phyloP scores from a whole-genome alignment of 1,140 invertebrate genomes.

The Druon quercuslanigerum region DNA sequence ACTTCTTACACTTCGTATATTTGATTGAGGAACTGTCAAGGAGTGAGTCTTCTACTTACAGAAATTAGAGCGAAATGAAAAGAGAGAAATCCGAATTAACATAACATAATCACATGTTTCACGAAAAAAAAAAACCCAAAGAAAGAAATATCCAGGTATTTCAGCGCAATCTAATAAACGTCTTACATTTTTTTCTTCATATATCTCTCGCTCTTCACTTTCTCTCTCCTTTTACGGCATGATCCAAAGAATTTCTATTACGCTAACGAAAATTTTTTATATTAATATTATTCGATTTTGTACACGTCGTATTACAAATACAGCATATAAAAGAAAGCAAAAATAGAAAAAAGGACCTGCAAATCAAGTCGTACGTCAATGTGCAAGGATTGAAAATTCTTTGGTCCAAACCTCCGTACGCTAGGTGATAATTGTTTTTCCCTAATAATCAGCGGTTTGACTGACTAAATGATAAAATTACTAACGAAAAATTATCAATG shows the following conservation, averaged over 20 bases:
- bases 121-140: slow-evolving; percentile 27
- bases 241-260: slow-evolving; percentile 68
- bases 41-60: slow-evolving; percentile 59
- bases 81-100: slow-evolving; percentile 9
- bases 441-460: slow-evolving; percentile 13
- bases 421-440: slow-evolving; percentile 15
- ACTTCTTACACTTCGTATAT: slow-evolving; percentile 59
- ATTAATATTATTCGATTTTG: slow-evolving; percentile 27
- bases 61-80: slow-evolving; percentile 30
- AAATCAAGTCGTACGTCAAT: slow-evolving; percentile 35
- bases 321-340: slow-evolving; percentile 38
- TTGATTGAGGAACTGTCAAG: slow-evolving; percentile 66
- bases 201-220: slow-evolving; percentile 30
- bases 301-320: slow-evolving; percentile 38
- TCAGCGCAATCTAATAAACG: slow-evolving; percentile 39
- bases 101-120: not conserved
- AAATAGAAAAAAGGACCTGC: slow-evolving; percentile 41
- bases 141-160: slow-evolving; percentile 26
- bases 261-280: slow-evolving; percentile 46
- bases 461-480: slow-evolving; percentile 41
- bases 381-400: slow-evolving; percentile 53
- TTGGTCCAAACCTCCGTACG: slow-evolving; percentile 56
- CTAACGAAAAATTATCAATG: slow-evolving; percentile 54
- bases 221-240: slow-evolving; percentile 55
- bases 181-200: slow-evolving; percentile 44